Evolutionary conservation across 2,888 invertebrate genomes (phyloP), one percentile per base, ranked within the genome.

Genomic region (Prostheceraeus crozeri): DNA sequence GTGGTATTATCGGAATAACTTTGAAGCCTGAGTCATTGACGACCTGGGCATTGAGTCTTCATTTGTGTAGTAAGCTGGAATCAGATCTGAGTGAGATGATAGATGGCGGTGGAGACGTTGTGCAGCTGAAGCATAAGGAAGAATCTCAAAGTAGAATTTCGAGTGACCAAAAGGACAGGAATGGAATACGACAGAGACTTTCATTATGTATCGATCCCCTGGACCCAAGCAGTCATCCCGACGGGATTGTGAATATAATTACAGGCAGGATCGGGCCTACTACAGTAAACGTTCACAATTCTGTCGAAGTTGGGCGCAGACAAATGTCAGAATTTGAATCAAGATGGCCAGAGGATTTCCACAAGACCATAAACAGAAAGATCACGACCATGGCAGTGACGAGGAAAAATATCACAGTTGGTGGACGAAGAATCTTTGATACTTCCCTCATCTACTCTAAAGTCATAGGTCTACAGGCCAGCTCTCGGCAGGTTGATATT

Each of bases 1-100:
- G 65, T n/a, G 67, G 65, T 1, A 61, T 67, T 10, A 59, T 69
- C 21, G 66, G 68, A 14, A 62, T 66, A 11, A 68, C 64, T 2
- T 55, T 66, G 1, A 65, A 66, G 21, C 48, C 48, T 11, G 48
- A 48, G 27, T n/a, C 10, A 48, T 14, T 48, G 4, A 19, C 23
- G 27, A 48, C 48, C 11, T 48, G 48, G 48, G 48, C 48, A 23
- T 19, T 48, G 28, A 48, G 27, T 19, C 48, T 48, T 23, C 48
- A 48, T 21, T 14, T 48, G 10, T 19, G 23, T 23, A 6, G 48
- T 28, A n/a, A 48, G 25, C 23, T 28, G 23, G n/a, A 28, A 10
- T 28, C 14, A 33, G n/a, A 33, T 33, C n/a, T 33, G n/a, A 10
- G 8, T 33, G 33, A 33, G 8, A 33, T 23, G 48, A 48, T 10